phyloP scores from a whole-genome alignment of 1,140 invertebrate species.

The Diabrotica undecimpunctata region DNA sequence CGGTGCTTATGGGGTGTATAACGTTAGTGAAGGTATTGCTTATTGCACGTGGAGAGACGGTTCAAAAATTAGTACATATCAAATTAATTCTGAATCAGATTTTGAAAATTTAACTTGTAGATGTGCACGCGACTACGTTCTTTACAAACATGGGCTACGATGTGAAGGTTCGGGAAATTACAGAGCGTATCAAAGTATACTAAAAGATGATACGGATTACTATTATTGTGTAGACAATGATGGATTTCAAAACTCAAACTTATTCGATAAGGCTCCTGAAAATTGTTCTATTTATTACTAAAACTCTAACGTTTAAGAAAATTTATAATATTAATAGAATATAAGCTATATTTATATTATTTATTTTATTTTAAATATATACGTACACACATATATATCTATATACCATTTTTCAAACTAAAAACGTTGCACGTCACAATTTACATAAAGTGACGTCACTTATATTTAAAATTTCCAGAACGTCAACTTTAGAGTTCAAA shows the following conservation, averaged over 20 bases:
- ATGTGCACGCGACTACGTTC: constrained; percentile 23
- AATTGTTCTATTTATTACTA: constrained; percentile 24
- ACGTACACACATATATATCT: no score
- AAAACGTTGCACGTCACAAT: no score
- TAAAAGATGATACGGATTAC: constrained; percentile 7
- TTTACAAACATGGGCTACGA: constrained; percentile 10
- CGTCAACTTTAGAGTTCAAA: no score
- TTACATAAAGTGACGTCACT: no score
- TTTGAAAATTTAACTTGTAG: constrained; percentile 51
- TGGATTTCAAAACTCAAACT: constrained; percentile 23
- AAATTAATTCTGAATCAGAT: constrained; percentile 43
- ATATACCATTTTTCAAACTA: no score
- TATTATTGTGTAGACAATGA: constrained; percentile 28
- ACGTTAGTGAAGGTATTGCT: constrained; percentile 44
- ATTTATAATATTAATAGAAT: no score
- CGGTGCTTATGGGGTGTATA: constrained; percentile 56
- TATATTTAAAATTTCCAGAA: no score
- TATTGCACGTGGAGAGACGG: constrained; percentile 55
- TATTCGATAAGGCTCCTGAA: neutral
- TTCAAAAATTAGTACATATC: constrained; percentile 50
- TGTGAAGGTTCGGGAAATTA: constrained; percentile 25
- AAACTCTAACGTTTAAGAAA: neutral
- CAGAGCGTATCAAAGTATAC: constrained; percentile 15
- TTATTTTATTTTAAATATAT: no score
- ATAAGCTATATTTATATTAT: no score